phyloP scores from a whole-genome alignment of 2,113 vertebrate genomes.

The Zapornia atra region DNA sequence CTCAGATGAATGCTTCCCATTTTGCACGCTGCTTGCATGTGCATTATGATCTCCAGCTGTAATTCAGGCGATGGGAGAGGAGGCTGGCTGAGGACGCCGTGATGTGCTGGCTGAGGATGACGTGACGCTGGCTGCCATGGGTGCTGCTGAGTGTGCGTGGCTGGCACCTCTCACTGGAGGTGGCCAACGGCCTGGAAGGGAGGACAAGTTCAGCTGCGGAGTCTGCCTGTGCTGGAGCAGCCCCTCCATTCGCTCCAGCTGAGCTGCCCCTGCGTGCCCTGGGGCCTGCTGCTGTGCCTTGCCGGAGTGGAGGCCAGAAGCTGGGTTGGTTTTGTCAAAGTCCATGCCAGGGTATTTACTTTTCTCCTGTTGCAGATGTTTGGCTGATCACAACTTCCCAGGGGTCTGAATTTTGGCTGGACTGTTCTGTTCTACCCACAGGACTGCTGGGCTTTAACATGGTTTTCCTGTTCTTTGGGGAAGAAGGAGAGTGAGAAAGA shows the following conservation, averaged over 20 bases:
- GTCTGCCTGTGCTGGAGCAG: accelerated
- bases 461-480: neutral
- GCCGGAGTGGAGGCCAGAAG: accelerated
- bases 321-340: neutral
- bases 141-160: accelerated
- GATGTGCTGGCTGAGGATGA: neutral
- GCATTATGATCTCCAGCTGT: neutral
- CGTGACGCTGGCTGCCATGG: accelerated
- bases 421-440: accelerated
- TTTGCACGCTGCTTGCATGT: neutral
- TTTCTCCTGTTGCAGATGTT: neutral
- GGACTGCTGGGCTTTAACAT: neutral
- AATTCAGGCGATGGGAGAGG: neutral
- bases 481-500: neutral
- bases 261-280: accelerated
- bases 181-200: neutral
- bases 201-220: accelerated
- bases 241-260: accelerated
- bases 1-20: neutral
- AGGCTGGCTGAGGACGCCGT: accelerated
- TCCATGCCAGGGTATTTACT: neutral
- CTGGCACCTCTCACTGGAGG: too few species aligned
- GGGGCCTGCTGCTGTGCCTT: accelerated
- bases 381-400: accelerated
- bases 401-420: accelerated